These are phyloP conservation scores for Heliconius hewitsoni DNA, from an alignment of 1,140 invertebrate species.

Conservation along the genomic window DNA sequence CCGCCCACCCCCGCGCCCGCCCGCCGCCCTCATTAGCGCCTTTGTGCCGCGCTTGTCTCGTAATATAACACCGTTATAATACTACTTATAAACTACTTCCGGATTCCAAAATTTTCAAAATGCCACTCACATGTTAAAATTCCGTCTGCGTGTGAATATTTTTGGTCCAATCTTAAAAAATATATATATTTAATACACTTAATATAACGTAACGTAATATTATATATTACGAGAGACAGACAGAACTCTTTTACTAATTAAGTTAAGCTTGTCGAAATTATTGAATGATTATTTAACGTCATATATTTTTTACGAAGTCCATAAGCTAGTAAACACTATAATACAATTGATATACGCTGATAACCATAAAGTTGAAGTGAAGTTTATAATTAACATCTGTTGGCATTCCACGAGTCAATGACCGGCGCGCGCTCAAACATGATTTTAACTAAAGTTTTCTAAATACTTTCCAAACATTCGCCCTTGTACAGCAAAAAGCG, in stretches of 20 bases:
- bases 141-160: not conserved
- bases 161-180: not conserved
- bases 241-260: slow-evolving; percentile 11
- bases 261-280: slow-evolving; percentile 7
- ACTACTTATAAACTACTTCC: slow-evolving; percentile 62
- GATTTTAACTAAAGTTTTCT: slow-evolving; percentile 20
- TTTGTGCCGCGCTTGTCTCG: slow-evolving; percentile 76
- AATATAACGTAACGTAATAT: not conserved
- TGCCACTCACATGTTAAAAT: not conserved
- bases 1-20: too few species aligned
- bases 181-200: not conserved
- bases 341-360: not conserved
- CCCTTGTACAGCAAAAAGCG: slow-evolving; percentile 23
- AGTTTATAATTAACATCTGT: slow-evolving; percentile 11
- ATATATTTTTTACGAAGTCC: not conserved
- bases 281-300: not conserved
- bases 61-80: slow-evolving; percentile 75
- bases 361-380: not conserved
- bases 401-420: slow-evolving; percentile 17
- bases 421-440: slow-evolving; percentile 4
- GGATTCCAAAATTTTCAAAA: slow-evolving; percentile 26
- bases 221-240: not conserved
- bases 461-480: slow-evolving; percentile 18
- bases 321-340: not conserved
- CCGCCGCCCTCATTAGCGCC: slow-evolving; percentile 75